Percentiles rank a stretch among this genome's conserved stretches.
These are phyloP conservation scores for Alca torda DNA, from an alignment of 2,797 vertebrate genomes.

Conservation along the genomic window DNA sequence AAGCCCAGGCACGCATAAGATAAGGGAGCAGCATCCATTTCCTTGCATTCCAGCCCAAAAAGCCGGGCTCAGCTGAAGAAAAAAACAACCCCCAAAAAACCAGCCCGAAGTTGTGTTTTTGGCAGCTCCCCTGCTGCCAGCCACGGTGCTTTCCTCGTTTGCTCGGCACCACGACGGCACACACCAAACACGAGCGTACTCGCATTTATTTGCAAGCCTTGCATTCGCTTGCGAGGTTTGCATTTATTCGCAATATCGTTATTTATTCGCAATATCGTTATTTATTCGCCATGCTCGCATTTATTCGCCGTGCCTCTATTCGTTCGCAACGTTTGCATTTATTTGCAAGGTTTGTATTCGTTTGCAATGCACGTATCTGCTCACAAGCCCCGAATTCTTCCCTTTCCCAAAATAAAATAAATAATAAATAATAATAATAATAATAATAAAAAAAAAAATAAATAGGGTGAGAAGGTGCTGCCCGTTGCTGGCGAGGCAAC, in stretches of 20 bases:
- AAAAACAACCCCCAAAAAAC: neutral
- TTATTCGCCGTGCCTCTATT: rapidly evolving
- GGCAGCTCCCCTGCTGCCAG: neutral
- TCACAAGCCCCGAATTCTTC: neutral
- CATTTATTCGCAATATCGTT: neutral
- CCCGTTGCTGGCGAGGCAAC: rapidly evolving
- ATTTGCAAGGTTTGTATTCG: too few relatives aligned
- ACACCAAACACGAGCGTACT: rapidly evolving
- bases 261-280: neutral
- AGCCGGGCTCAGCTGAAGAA: neutral
- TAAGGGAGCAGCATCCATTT: too few relatives aligned
- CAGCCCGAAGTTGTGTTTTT: neutral
- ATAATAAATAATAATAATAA: too few relatives aligned
- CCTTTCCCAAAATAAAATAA: neutral
- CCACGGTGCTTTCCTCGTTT: neutral
- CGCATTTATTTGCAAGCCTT: neutral
- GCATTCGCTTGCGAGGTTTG: neutral
- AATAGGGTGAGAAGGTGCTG: neutral
- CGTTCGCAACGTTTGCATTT: neutral
- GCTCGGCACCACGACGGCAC: rapidly evolving
- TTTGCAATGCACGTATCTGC: neutral
- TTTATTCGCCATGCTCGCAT: rapidly evolving
- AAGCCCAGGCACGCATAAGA: neutral
- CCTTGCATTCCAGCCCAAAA: neutral
- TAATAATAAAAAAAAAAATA: too few relatives aligned